Evolutionary conservation across 2,888 invertebrate genomes (phyloP).

Genomic region (Pharmacophagus antenor): DNA sequence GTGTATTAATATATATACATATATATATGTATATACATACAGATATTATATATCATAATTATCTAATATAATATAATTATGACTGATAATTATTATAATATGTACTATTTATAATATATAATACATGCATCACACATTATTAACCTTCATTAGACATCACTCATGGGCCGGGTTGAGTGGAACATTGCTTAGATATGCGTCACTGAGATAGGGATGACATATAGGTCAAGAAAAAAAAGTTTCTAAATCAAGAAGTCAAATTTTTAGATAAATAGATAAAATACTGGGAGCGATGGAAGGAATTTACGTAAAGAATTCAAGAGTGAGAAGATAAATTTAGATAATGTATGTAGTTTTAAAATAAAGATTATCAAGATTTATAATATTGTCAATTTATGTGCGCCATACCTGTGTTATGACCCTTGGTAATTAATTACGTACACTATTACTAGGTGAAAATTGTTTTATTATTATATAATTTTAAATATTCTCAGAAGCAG

Average conservation of each 20-base stretch:
- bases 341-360: neutral
- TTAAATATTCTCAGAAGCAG: too few relatives aligned
- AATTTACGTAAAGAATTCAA: neutral
- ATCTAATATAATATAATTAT: too few relatives aligned
- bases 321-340: neutral
- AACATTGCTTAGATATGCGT: neutral
- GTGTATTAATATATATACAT: too few relatives aligned
- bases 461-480: too few relatives aligned
- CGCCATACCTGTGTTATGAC: too few relatives aligned
- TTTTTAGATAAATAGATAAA: neutral
- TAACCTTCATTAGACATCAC: neutral
- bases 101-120: too few relatives aligned
- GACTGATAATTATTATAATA: neutral
- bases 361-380: too few relatives aligned
- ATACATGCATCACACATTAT: neutral
- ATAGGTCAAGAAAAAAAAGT: neutral
- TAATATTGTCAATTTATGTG: too few relatives aligned
- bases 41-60: too few relatives aligned
- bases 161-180: neutral
- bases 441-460: too few relatives aligned
- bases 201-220: neutral
- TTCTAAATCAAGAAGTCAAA: neutral
- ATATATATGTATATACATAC: too few relatives aligned
- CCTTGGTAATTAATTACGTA: too few relatives aligned
- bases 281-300: neutral